phyloP scores from a whole-genome alignment of 2,797 vertebrate species.

The Platalea minor region DNA sequence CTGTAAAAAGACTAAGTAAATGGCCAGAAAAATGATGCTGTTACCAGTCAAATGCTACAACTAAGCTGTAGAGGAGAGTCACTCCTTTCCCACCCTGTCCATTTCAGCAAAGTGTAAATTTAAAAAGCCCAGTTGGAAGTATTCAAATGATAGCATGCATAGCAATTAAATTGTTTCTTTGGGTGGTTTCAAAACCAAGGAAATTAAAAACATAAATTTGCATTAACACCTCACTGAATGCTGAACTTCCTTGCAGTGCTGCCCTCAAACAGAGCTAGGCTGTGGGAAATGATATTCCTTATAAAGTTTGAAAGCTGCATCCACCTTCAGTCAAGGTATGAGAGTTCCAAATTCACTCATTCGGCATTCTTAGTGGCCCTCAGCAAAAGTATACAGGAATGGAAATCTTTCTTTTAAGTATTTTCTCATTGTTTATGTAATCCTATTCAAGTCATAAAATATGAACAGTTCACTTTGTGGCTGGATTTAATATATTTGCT shows the following conservation, averaged over 20 bases:
- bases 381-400: not conserved
- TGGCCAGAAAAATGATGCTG: not conserved
- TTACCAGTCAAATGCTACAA: not conserved
- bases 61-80: not conserved
- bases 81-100: not conserved
- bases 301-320: not conserved
- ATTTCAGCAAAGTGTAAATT: not conserved
- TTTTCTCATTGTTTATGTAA: not conserved
- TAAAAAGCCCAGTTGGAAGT: not conserved
- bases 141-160: not conserved
- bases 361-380: not conserved
- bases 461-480: not conserved
- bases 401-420: not conserved
- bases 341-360: not conserved
- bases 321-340: not conserved
- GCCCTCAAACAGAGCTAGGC: not conserved
- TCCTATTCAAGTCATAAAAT: not conserved
- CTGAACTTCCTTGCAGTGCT: not conserved
- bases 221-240: slow-evolving; percentile 14
- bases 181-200: not conserved
- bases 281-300: not conserved
- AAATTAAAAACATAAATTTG: slow-evolving; percentile 36
- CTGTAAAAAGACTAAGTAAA: not conserved
- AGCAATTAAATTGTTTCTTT: slow-evolving; percentile 32
- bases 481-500: not conserved